Conservation (phyloP, 1,140 invertebrate species). For the Whitmania pigra region DNA sequence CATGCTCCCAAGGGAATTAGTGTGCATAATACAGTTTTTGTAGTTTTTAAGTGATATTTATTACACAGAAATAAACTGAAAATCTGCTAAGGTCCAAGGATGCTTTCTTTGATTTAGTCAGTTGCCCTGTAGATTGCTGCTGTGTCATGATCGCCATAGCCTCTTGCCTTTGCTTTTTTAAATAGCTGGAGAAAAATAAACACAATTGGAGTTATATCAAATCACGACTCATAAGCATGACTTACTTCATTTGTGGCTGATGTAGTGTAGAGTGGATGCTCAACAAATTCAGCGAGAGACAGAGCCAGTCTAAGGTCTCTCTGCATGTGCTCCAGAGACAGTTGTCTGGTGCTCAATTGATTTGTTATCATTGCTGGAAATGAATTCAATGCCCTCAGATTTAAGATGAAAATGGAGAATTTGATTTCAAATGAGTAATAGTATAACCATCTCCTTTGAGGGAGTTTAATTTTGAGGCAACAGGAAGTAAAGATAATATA, state of each 20-base stretch:
- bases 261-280: conserved; percentile 76
- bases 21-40: no score
- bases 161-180: conserved; percentile 25
- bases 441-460: conserved; percentile 62
- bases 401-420: neutral
- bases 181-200: conserved; percentile 21
- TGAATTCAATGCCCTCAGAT: neutral
- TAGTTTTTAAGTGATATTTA: no score
- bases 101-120: neutral
- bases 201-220: no score
- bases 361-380: conserved; percentile 65
- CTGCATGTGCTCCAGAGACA: conserved; percentile 77
- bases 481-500: conserved; percentile 68
- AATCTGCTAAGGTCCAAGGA: no score
- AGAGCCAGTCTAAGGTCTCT: conserved; percentile 79
- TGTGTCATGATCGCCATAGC: conserved; percentile 23
- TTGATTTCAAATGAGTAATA: neutral
- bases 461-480: conserved; percentile 64
- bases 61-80: no score
- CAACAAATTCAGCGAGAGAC: conserved; percentile 68
- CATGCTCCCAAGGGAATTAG: no score
- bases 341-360: conserved; percentile 59
- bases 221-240: neutral
- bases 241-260: conserved; percentile 74
- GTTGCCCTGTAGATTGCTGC: conserved; percentile 23